Base-by-base conservation (phyloP, 1,140 invertebrate genomes). In the Cotesia glomerata region DNA sequence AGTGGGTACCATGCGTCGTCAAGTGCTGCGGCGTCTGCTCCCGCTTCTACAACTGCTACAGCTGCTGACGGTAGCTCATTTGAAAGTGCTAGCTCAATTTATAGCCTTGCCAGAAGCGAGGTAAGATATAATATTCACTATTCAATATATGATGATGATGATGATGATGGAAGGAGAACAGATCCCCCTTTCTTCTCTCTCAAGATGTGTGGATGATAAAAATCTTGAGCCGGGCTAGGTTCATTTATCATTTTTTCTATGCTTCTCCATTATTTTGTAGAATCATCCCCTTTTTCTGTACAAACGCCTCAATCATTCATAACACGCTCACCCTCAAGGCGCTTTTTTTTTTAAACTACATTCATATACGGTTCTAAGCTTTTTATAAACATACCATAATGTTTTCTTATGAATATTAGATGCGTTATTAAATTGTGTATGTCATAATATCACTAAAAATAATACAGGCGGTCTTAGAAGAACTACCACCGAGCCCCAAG, bases 51-150 rank as follows among this genome's bases (percentile, higher is more conserved):
- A 66, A 86, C 89, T 56, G 88, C 89, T 67, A 88, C 88, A 54
- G 88, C 87, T 2, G 90, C 92, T 73, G 92, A 92, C 70, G 92
- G 92, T 26, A 94, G 92, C 78, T 94, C 93, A 14, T 94, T 94
- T 81, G 93, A 94, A 81, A 95, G 93, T 79, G 93, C 92, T 52
- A 94, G 93, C 67, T 94, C 93, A 32, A 87, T 94, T 52, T 94
- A 94, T 82, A 92, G 91, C 74, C 88, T 93, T 35, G 91, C 92
- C 49, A 89, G 92, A 72, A 92, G 90, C 75, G 92, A 93, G 81
- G 89, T 91, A 54, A 71, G 62, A 49, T 18, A 36, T 9, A 67
- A 11, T 7, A 45, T 7, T 45, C 39, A 45, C 39, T 45, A 7
- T 45, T 9, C 39, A 11, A 45, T 3, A 26, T 26, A 26, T 26